Evolutionary conservation across 1,140 invertebrate genomes (phyloP).

Genomic region (Diabrotica virgifera): DNA sequence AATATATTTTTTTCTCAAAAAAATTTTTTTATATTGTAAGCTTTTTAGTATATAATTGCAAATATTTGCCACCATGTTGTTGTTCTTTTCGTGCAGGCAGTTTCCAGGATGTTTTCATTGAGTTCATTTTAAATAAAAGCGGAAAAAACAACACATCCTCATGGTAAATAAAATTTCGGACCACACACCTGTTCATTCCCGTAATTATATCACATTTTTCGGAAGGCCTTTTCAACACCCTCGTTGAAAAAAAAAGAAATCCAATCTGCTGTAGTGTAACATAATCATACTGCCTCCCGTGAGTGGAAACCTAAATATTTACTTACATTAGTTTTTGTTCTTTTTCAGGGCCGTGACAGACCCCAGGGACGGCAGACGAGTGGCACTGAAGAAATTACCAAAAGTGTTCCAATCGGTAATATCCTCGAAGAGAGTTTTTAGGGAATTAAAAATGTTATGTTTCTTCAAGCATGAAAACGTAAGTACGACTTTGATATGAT

Average conservation of each 20-base stretch:
- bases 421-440: constrained; percentile 95
- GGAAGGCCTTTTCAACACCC: too few relatives aligned
- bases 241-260: not conserved
- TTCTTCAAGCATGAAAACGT: constrained; percentile 99
- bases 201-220: too few relatives aligned
- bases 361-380: constrained; percentile 94
- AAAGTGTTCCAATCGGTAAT: constrained; percentile 99
- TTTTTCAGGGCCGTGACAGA: constrained; percentile 95
- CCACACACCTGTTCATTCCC: too few relatives aligned
- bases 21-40: too few relatives aligned
- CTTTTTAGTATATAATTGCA: too few relatives aligned
- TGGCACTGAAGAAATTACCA: constrained; percentile 98
- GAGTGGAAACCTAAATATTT: not conserved
- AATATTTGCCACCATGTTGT: too few relatives aligned
- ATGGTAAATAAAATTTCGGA: too few relatives aligned
- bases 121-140: too few relatives aligned
- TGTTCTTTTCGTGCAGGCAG: too few relatives aligned
- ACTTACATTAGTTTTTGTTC: constrained; percentile 25
- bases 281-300: not conserved
- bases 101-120: too few relatives aligned
- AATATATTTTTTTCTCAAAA: too few relatives aligned
- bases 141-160: too few relatives aligned
- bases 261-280: constrained; percentile 2
- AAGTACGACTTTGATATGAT: constrained; percentile 51
- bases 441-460: constrained; percentile 98